A percentile compares a stretch with the other conserved stretches of the same genome.
Conservation (phyloP, 2,797 vertebrate species). For the Sparus aurata region DNA sequence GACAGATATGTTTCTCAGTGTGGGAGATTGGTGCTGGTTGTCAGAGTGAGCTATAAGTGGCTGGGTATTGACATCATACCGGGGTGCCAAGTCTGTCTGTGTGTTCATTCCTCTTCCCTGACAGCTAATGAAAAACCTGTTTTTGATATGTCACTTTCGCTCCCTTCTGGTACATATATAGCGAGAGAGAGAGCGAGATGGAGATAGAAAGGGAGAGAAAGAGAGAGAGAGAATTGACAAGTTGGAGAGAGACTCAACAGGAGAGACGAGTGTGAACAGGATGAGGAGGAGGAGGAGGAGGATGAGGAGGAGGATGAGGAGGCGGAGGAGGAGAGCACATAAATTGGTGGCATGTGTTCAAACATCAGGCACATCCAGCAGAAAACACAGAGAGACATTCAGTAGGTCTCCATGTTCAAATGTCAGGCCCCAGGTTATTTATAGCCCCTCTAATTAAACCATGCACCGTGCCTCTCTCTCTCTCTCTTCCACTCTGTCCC, state of each 20-base stretch:
- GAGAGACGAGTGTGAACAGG: constrained; percentile 19
- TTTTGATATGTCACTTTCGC: constrained; percentile 72
- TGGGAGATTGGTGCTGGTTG: constrained; percentile 62
- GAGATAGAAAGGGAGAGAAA: constrained; percentile 11
- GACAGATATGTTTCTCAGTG: constrained; percentile 68
- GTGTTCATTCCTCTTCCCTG: constrained; percentile 70
- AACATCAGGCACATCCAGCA: constrained; percentile 71
- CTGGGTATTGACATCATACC: constrained; percentile 70
- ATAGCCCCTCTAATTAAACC: constrained; percentile 84
- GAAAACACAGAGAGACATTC: constrained; percentile 72
- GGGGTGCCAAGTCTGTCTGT: constrained; percentile 57
- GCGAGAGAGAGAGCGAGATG: too few species aligned
- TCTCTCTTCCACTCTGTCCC: constrained; percentile 63
- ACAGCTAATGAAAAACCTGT: constrained; percentile 74
- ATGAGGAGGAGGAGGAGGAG: constrained; percentile 8
- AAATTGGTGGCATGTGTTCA: constrained; percentile 76
- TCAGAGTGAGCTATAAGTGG: constrained; percentile 69
- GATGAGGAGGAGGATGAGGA: constrained; percentile 18
- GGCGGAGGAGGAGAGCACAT: constrained; percentile 43
- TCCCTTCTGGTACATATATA: constrained; percentile 60
- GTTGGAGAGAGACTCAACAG: constrained; percentile 26
- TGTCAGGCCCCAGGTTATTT: constrained; percentile 84
- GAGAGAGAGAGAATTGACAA: constrained; percentile 55
- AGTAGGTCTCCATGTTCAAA: constrained; percentile 80
- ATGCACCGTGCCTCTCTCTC: constrained; percentile 68